Evolutionary conservation across 2,113 vertebrate genomes (phyloP).

Genomic region (Phycodurus eques): DNA sequence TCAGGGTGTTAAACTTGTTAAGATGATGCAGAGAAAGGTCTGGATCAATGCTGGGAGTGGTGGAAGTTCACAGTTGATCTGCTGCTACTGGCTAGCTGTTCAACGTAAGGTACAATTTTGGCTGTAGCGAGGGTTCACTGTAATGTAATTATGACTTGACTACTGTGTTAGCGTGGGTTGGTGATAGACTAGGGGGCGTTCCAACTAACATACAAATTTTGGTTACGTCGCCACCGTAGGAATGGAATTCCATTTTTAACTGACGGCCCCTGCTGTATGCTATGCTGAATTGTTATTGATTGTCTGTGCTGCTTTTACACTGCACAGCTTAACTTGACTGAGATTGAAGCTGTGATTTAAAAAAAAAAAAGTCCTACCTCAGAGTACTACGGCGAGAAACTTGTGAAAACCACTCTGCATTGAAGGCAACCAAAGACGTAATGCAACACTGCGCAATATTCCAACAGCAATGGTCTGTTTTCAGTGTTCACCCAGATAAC

Average conservation of each 20-base stretch:
- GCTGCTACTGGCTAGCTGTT: too few species aligned
- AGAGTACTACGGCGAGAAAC: background rate
- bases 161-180: background rate
- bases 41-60: too few species aligned
- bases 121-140: background rate
- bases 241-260: too few species aligned
- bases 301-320: background rate
- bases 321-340: background rate
- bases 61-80: too few species aligned
- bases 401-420: background rate
- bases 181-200: background rate
- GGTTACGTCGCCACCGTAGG: too few species aligned
- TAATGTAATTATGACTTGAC: background rate
- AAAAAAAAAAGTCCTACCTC: too few species aligned
- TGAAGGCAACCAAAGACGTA: background rate
- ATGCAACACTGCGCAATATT: background rate
- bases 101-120: too few species aligned
- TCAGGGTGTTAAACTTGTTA: too few species aligned
- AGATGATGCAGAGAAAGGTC: too few species aligned
- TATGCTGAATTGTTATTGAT: too few species aligned
- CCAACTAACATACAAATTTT: too few species aligned
- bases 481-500: background rate
- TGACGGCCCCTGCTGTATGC: too few species aligned
- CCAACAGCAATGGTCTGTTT: background rate
- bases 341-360: background rate